A percentile compares a stretch with the other conserved stretches of the same genome.
phyloP scores from a whole-genome alignment of 1,140 invertebrate genomes.

The Heliconius hermathena region DNA sequence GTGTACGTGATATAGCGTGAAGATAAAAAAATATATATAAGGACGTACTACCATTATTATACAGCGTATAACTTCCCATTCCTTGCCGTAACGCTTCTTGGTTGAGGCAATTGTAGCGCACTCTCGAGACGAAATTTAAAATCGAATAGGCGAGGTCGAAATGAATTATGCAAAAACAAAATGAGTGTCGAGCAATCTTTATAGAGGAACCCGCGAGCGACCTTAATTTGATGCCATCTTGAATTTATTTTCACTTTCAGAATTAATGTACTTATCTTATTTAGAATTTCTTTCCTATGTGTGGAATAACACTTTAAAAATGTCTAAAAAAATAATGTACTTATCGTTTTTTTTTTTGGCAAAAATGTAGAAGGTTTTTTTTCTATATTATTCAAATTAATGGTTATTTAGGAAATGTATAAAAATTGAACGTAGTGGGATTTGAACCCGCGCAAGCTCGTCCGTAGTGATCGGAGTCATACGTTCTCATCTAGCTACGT shows the following conservation, averaged over 20 bases:
- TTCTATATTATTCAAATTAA: slow-evolving; percentile 15
- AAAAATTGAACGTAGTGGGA: too few relatives aligned
- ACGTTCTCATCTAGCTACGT: too few relatives aligned
- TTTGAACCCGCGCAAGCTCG: too few relatives aligned
- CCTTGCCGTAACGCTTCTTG: slow-evolving; percentile 30
- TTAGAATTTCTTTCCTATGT: too few relatives aligned
- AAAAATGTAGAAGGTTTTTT: slow-evolving; percentile 27
- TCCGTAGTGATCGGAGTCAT: too few relatives aligned
- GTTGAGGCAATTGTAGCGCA: slow-evolving; percentile 42
- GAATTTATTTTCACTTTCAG: slow-evolving; percentile 45
- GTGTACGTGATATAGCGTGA: too few relatives aligned
- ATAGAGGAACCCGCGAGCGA: slow-evolving; percentile 41
- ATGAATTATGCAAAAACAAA: slow-evolving; percentile 52
- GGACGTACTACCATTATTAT: neutral
- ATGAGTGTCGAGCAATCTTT: slow-evolving; percentile 47
- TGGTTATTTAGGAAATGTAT: neutral
- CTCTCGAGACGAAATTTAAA: slow-evolving; percentile 43
- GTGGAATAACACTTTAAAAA: too few relatives aligned
- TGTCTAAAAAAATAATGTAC: too few relatives aligned
- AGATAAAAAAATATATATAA: too few relatives aligned
- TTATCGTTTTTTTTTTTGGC: slow-evolving; percentile 7
- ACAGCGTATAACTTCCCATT: slow-evolving; percentile 14
- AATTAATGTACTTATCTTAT: slow-evolving; percentile 28
- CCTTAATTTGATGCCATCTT: slow-evolving; percentile 43
- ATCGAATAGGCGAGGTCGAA: slow-evolving; percentile 41